phyloP scores from a whole-genome alignment of 2,797 vertebrate genomes.

The Pachyuromys duprasi region DNA sequence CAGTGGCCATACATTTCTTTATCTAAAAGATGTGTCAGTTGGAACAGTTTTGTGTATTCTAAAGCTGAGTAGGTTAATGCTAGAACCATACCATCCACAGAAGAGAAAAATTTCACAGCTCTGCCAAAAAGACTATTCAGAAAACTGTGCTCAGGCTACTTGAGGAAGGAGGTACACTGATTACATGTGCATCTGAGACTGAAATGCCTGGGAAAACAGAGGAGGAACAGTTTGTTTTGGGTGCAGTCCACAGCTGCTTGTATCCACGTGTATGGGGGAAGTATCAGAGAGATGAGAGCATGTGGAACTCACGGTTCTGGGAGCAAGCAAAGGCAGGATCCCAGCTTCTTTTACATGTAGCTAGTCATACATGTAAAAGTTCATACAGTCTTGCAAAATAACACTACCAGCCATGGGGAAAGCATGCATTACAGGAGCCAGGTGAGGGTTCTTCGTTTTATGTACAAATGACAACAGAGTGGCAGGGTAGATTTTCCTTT shows the following conservation, averaged over 20 bases:
- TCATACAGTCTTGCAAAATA: neutral
- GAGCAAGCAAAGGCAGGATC: neutral
- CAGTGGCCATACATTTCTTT: neutral
- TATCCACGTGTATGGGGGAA: neutral
- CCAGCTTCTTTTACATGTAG: neutral
- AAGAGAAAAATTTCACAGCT: neutral
- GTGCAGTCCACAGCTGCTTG: neutral
- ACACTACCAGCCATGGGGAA: neutral
- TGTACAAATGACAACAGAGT: neutral
- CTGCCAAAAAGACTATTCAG: neutral
- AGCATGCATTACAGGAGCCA: neutral
- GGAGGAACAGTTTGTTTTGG: neutral
- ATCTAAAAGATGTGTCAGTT: neutral
- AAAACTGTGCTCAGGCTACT: neutral
- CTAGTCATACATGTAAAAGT: neutral
- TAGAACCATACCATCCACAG: neutral
- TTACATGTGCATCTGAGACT: neutral
- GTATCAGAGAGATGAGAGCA: neutral
- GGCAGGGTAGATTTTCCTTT: neutral
- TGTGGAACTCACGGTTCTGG: neutral
- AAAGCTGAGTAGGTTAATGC: neutral
- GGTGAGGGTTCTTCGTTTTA: neutral
- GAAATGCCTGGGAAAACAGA: neutral
- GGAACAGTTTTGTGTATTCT: neutral
- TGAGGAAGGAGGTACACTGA: neutral